Percentiles rank a stretch among this genome's conserved stretches.
Evolutionary conservation across 2,888 invertebrate species (phyloP).

Genomic region (Barypeithes pellucidus): DNA sequence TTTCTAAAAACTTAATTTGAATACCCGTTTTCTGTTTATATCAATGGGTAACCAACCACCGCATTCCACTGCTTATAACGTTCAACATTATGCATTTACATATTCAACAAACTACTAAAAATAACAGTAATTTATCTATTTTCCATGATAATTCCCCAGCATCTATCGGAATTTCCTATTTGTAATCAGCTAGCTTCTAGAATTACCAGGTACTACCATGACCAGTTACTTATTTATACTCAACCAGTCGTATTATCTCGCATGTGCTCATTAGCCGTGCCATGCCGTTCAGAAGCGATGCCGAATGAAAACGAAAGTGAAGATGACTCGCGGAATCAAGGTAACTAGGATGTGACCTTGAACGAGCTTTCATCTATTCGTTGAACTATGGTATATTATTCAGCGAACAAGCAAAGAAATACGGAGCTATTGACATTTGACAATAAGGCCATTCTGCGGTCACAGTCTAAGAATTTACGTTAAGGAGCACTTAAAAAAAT

Average conservation of each 20-base stretch:
- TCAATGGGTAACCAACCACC: background rate
- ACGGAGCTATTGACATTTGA: no score
- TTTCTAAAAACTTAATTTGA: no score
- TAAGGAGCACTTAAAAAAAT: no score
- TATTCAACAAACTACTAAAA: background rate
- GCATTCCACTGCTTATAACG: background rate
- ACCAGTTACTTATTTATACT: background rate
- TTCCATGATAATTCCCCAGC: background rate
- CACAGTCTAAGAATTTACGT: no score
- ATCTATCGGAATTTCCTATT: constrained; percentile 6
- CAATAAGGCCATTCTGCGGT: no score
- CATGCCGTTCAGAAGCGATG: constrained; percentile 17
- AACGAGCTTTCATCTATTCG: constrained; percentile 48
- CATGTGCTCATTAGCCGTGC: constrained; percentile 28
- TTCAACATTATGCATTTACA: no score
- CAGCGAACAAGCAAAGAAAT: no score
- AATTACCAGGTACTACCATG: constrained; percentile 4
- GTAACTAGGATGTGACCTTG: constrained; percentile 65
- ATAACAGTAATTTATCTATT: background rate
- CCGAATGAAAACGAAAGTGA: constrained; percentile 61
- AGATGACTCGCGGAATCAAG: constrained; percentile 61
- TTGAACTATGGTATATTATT: constrained; percentile 8
- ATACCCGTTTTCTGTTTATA: background rate
- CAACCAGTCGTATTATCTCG: constrained; percentile 14
- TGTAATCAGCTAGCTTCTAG: background rate